phyloP scores from a whole-genome alignment of 2,113 vertebrate species.

The Pyrgilauda ruficollis region DNA sequence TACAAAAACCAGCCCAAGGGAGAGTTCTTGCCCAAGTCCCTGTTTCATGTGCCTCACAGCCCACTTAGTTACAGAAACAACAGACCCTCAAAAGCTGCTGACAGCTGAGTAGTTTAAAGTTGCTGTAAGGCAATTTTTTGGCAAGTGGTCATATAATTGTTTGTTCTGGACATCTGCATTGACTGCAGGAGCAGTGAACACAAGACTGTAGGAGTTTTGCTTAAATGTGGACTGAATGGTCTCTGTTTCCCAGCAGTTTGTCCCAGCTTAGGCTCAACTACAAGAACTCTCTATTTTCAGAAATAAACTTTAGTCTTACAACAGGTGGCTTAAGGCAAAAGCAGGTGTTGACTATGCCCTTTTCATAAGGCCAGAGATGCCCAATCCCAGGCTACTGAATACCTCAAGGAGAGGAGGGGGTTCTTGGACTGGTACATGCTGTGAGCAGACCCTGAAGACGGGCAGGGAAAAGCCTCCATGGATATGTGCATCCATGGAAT shows the following conservation, averaged over 20 bases:
- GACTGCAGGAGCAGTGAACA: not conserved
- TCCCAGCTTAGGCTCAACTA: not conserved
- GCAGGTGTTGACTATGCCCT: not conserved
- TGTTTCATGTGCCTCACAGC: not conserved
- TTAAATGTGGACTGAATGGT: not conserved
- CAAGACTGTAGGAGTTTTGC: not conserved
- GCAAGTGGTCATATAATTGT: not conserved
- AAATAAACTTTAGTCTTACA: not conserved
- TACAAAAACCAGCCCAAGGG: not conserved
- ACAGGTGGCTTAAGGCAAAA: not conserved
- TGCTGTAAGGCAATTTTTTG: not conserved
- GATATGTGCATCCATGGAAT: not conserved
- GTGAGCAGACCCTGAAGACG: not conserved
- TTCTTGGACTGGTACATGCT: not conserved
- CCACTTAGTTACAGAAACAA: conserved; percentile 9
- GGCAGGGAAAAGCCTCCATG: not conserved
- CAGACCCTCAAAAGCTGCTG: not conserved
- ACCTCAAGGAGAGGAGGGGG: not conserved
- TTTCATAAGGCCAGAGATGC: not conserved
- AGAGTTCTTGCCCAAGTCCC: not conserved
- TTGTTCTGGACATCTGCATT: conserved; percentile 14
- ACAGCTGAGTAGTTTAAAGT: not conserved
- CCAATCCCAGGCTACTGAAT: not conserved
- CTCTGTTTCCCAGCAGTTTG: not conserved
- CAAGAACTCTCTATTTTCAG: not conserved